Evolutionary conservation across 2,113 vertebrate genomes (phyloP), one percentile per base, ranked within the genome.

Genomic region (Nesogale talazaci): DNA sequence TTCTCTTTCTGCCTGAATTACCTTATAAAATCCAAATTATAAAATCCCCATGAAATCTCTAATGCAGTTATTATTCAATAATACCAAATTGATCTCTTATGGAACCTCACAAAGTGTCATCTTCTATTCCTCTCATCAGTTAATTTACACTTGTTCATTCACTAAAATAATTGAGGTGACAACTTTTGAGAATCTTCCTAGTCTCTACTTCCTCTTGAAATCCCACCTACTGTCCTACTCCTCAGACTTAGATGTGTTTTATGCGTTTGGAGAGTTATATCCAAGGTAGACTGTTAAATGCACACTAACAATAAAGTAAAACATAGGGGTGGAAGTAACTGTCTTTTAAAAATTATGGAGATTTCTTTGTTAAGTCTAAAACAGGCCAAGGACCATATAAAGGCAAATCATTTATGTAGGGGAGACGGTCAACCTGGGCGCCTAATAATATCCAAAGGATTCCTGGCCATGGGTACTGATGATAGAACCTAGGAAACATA

Each of bases 1-100:
- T 70, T 56, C 4, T 70, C 11, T 36, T 72, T 17, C 40, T 9
- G 12, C 3, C 14, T 57, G 10, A 74, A 40, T 59, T 59, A 59
- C 16, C 34, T 75, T 15, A 20, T 31, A 75, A 17, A 27, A 59
- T 74, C 42, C 34, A 72, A 52, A 27, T 61, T 75, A 6, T 75
- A 59, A 86, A 75, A 19, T 75, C 16, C 2, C 69, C 27, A 75
- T 57, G 40, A 88, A 85, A 36, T 6, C 34, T 83, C 40, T 75
- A 92, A 80, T 84, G 72, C 29, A 88, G 56, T 38, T 78, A 91
- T 46, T 87, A 67, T 31, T 74, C 78, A 83, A 72, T 70, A 6
- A 77, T 38, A 72, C n/a, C 70, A 16, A 84, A 70, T 56, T 42
- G 88, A 36, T 29, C 23, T 75, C 57, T 23, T 80, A 36, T 27